Base-by-base conservation (phyloP, 2,888 invertebrate species). In the Scrobipalpa costella region DNA sequence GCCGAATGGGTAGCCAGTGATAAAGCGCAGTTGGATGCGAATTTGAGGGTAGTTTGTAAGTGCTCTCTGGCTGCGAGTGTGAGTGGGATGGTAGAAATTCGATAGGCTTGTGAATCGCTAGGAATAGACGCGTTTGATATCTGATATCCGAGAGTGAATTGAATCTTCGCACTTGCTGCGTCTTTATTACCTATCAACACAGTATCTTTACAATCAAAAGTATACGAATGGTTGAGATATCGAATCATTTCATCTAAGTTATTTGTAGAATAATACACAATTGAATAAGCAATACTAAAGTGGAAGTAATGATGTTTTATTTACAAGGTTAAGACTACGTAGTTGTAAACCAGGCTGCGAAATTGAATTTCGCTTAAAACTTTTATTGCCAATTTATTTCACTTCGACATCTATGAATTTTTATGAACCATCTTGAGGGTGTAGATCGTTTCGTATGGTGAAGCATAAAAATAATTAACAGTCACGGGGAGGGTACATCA, bases 401-500 rank as follows among this genome's bases (percentile, higher is more conserved):
- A 81, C 78, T 84, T 80, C 63, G 75, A 71, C 75, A 74, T 76
- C 80, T 81, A 87, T 88, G 88, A 85, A 88, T 89, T 88, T 88
- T 86, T 85, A 88, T 86, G 83, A 85, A 83, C 74, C 71, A 75
- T 87, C 85, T 87, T 85, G 78, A 86, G 84, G 84, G 82, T 76
- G 73, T 71, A 71, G 71, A 71, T 74, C 73, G 75, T 77, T 82
- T 81, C 81, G 86, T 86, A 86, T 86, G 82, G 78, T 76, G 82
- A 72, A 83, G 88, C 86, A 87, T 84, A 86, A 86, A 88, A 90
- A 90, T 89, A 88, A 90, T 90, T 91, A 90, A 88, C 89, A 85
- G 81, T 81, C 74, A 76, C 73, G 76, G 83, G 85, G 83, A 81
- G 86, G 80, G 84, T 83, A 87, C 88, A 90, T 90, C 88, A 89